phyloP scores from a whole-genome alignment of 2,888 invertebrate genomes.

The Tetanocera ferruginea region DNA sequence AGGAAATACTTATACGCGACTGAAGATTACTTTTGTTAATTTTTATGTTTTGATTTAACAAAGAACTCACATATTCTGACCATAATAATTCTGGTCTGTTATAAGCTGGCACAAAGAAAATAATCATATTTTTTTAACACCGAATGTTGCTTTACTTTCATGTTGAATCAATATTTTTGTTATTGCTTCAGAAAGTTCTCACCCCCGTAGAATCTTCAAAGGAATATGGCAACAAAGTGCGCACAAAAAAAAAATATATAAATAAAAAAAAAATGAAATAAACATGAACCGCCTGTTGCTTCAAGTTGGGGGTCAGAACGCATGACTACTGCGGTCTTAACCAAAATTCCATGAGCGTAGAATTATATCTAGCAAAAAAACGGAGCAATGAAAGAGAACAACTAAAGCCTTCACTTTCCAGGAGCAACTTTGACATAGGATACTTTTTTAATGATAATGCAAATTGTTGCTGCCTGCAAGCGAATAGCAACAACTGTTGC shows the following conservation, averaged over 20 bases:
- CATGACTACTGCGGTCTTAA: constrained; percentile 43
- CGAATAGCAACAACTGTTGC: constrained; percentile 44
- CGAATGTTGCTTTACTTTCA: too few species aligned
- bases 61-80: too few species aligned
- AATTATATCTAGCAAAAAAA: neutral
- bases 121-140: too few species aligned
- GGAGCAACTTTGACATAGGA: constrained; percentile 33
- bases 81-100: too few species aligned
- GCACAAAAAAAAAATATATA: neutral
- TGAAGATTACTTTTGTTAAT: neutral
- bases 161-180: too few species aligned
- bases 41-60: neutral
- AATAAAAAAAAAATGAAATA: neutral
- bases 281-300: constrained; percentile 63
- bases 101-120: too few species aligned
- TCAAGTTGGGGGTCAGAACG: constrained; percentile 52
- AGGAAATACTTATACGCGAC: neutral
- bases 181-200: too few species aligned
- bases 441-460: neutral
- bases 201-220: neutral
- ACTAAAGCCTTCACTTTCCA: neutral
- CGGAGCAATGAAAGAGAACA: neutral
- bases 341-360: neutral
- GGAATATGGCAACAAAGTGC: neutral
- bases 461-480: constrained; percentile 48